A percentile compares a stretch with the other conserved stretches of the same genome.
Conservation (phyloP, 2,113 vertebrate genomes). For the Pseudorhombus dupliciocellatus region DNA sequence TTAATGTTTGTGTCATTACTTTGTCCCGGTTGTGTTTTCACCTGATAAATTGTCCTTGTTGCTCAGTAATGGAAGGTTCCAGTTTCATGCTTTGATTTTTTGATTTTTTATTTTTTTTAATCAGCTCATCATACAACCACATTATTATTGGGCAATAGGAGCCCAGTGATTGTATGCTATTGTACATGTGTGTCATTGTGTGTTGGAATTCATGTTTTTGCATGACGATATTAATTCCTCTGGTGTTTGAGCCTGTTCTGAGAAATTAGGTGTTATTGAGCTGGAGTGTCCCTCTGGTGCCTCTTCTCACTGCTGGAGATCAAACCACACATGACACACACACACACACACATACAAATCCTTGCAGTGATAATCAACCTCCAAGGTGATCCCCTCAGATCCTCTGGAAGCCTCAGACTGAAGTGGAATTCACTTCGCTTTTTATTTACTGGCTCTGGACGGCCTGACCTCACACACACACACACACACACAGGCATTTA, state of each 20-base stretch:
- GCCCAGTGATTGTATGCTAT: conserved; percentile 30
- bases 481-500: not conserved
- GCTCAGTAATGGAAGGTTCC: conserved; percentile 47
- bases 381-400: conserved; percentile 89
- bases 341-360: conserved; percentile 71
- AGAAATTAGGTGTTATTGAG: conserved; percentile 57
- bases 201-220: conserved; percentile 25
- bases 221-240: conserved; percentile 19
- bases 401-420: conserved; percentile 94
- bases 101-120: no score
- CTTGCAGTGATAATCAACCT: conserved; percentile 89
- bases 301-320: conserved; percentile 54
- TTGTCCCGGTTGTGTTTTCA: conserved; percentile 48
- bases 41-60: conserved; percentile 70
- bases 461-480: not conserved
- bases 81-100: conserved; percentile 57
- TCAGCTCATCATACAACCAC: conserved; percentile 34
- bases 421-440: conserved; percentile 91
- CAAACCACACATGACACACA: conserved; percentile 12
- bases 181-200: conserved; percentile 18
- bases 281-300: conserved; percentile 48
- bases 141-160: conserved; percentile 40
- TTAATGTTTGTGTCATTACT: conserved; percentile 68
- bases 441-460: conserved; percentile 95
- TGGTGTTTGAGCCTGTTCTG: conserved; percentile 8